Evolutionary conservation across 2,797 vertebrate species (phyloP).

Genomic region (Gouania willdenowi): DNA sequence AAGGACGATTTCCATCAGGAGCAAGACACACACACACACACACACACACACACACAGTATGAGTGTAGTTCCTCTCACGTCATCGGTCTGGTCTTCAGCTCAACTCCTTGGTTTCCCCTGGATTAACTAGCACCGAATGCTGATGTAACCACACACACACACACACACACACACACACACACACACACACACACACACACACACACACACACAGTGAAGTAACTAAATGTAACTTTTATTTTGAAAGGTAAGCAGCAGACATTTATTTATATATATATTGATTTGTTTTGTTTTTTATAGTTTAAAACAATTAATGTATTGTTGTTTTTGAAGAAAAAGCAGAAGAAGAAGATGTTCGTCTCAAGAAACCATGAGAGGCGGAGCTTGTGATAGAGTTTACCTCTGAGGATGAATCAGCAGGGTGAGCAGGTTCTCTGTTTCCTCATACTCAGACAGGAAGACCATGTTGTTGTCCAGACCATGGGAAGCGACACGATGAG

Average conservation of each 20-base stretch:
- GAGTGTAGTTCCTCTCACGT: constrained; percentile 13
- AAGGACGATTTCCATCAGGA: constrained; percentile 47
- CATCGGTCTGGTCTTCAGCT: constrained; percentile 4
- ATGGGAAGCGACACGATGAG: too few relatives aligned
- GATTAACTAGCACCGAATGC: constrained; percentile 34
- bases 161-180: neutral
- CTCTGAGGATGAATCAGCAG: neutral
- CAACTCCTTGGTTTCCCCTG: constrained; percentile 26
- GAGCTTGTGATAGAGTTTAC: neutral
- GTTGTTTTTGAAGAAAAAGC: too few relatives aligned
- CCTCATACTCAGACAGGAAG: neutral
- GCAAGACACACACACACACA: constrained; percentile 16
- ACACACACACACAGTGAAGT: neutral
- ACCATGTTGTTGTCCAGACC: too few relatives aligned
- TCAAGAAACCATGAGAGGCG: too few relatives aligned
- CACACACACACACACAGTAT: neutral
- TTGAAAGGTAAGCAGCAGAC: neutral
- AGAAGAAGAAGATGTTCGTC: too few relatives aligned
- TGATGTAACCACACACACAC: constrained; percentile 12
- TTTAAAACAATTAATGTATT: too few relatives aligned
- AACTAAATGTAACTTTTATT: too few relatives aligned
- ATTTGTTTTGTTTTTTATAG: too few relatives aligned
- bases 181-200: neutral
- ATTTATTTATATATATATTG: too few relatives aligned
- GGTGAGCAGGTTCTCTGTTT: constrained; percentile 1